Percentiles rank a stretch among this genome's conserved stretches.
These are phyloP conservation scores for Megastigmus dorsalis DNA, from an alignment of 2,888 invertebrate genomes.

Conservation along the genomic window DNA sequence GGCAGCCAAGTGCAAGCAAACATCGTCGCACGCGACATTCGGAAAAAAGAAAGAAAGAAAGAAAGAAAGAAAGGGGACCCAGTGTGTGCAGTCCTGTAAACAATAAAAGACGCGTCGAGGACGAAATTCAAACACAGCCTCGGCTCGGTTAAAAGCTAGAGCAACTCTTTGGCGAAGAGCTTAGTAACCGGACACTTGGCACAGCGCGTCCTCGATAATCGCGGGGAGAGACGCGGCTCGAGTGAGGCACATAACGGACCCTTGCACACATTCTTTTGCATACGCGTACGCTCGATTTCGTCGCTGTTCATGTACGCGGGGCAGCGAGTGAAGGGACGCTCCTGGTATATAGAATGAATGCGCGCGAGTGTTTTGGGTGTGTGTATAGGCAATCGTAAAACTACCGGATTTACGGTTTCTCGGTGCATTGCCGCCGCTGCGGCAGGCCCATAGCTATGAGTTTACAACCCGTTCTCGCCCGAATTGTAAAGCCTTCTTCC, in stretches of 20 bases:
- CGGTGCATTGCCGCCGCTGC: background rate
- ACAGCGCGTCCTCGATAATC: constrained; percentile 27
- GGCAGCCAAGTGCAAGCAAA: too few species aligned
- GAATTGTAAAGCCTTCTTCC: background rate
- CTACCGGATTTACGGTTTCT: constrained; percentile 44
- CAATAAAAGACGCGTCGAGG: constrained; percentile 12
- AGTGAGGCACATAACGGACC: constrained; percentile 25
- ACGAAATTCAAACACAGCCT: constrained; percentile 19
- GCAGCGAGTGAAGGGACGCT: background rate
- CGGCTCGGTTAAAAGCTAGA: constrained; percentile 33
- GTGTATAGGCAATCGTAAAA: constrained; percentile 12
- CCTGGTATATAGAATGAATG: background rate
- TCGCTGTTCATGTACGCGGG: background rate
- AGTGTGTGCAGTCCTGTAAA: too few species aligned
- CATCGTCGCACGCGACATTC: too few species aligned
- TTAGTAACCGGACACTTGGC: constrained; percentile 70
- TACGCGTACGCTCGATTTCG: constrained; percentile 44
- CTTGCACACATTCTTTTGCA: background rate
- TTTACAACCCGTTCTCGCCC: constrained; percentile 35
- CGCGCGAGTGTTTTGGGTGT: background rate
- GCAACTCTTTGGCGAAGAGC: constrained; percentile 69
- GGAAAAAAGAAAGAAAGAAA: background rate
- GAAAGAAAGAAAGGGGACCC: background rate
- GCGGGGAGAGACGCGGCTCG: too few species aligned
- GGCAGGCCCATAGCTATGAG: too few species aligned